Evolutionary conservation across 2,113 vertebrate species (phyloP), one percentile per base, ranked within the genome.

Genomic region (Formicarius rufipectus): DNA sequence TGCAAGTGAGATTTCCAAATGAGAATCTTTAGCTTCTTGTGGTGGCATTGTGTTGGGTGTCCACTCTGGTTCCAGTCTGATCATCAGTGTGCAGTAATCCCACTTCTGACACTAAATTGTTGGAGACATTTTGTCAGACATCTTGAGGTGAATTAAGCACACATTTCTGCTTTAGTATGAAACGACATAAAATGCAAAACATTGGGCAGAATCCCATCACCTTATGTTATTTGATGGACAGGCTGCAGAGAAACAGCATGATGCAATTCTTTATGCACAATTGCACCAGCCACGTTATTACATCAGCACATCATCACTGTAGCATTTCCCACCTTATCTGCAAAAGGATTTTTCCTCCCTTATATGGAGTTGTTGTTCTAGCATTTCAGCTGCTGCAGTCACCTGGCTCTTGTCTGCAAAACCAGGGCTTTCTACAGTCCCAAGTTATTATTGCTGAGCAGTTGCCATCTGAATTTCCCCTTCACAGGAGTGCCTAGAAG

Each of bases 151-250:
- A 82, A 77, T 45, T 71, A 72, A 77, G 17, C 25, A 39, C 25
- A 45, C 0, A 27, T 40, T 58, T 58, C 7, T 63, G 49, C 37
- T 60, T 59, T 13, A 77, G 17, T 52, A 40, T 16, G 44, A 80
- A 55, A 15, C 45, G 28, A 52, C 31, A 58, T 12, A 58, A 64
- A 8, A 22, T 56, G 18, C 12, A 45, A 25, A 18, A 12, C 14
- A 27, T 5, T 31, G 24, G 24, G 30, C 14, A 64, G 58, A 59
- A 6, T 14, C 19, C 18, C 25, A 59, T 8, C 12, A 4, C 17
- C n/a, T 28, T 19, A 14, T 2, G 0, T 23, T 44, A 0, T 28
- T 50, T 5, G 4, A 40, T 16, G 53, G n/a, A 50, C 28, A 87
- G 49, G 24, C 30, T 72, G 30, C 30, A 77, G 40, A 71, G 4